Evolutionary conservation across 2,113 vertebrate genomes (phyloP).

Genomic region (Caloenas nicobarica): DNA sequence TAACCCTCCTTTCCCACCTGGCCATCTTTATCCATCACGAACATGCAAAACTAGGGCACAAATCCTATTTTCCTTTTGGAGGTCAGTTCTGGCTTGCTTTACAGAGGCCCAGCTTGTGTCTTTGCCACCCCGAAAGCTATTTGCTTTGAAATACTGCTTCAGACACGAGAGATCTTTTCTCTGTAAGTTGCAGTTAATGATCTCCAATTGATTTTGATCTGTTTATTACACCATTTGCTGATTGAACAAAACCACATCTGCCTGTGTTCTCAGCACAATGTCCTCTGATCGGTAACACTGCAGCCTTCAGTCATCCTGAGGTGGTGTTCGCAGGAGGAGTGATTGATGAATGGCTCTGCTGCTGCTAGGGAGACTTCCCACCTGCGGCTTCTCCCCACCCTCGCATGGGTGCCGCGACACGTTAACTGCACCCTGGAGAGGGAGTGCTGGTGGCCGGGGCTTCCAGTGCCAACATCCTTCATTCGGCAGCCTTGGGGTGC

Average conservation of each 20-base stretch:
- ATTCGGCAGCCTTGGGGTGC: background rate
- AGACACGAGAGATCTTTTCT: background rate
- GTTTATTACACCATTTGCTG: background rate
- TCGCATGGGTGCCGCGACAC: background rate
- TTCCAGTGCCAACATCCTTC: background rate
- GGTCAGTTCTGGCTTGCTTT: background rate
- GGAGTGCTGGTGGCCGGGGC: rapidly evolving
- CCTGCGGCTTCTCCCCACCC: background rate
- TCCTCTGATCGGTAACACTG: background rate
- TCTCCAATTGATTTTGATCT: background rate
- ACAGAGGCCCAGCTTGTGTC: background rate
- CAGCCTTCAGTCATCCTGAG: background rate
- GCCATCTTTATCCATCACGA: background rate
- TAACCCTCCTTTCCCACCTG: background rate
- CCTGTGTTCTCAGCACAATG: background rate
- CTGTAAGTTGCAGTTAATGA: background rate
- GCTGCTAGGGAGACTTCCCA: background rate
- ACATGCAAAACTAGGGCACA: background rate
- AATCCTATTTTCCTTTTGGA: background rate
- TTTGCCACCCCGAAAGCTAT: background rate
- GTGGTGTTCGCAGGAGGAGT: background rate
- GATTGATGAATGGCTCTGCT: background rate
- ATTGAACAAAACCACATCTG: background rate
- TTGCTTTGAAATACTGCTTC: background rate
- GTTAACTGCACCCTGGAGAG: background rate